Evolutionary conservation across 2,797 vertebrate species (phyloP), one percentile per base, ranked within the genome.

Genomic region (Danio jaintianensis): DNA sequence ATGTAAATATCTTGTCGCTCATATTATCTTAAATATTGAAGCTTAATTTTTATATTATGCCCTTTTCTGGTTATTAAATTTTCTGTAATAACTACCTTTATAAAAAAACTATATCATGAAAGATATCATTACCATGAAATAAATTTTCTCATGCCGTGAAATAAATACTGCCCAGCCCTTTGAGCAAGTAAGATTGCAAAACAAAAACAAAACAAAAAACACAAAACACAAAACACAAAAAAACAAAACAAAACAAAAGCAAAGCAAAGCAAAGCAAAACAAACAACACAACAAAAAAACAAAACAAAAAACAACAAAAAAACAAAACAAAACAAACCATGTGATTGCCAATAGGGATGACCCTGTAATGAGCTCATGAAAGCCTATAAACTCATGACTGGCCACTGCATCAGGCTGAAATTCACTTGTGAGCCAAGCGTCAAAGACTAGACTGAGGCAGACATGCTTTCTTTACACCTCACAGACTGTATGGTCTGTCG

Each of bases 381-480:
- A 29, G 11, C n/a, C n/a, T 6, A 55, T 42, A 73, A 73, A 73
- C 15, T 75, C 45, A 62, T 1, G 12, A 52, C 6, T 52, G 58
- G 29, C 22, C 16, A 63, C 38, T 15, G n/a, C 16, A 50, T 56
- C 38, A 1, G 16, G 4, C 13, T 29, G 55, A 61, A 75, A 50
- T 9, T 40, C 2, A 63, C 48, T 50, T 42, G 22, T 40, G 45
- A 63, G 45, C 15, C 6, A 75, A 75, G 45, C 10, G 4, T 52
- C 43, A 59, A 29, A 73, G 40, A 73, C 5, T 73, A 18, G 5
- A 47, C 71, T 59, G 8, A 59, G 55, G 20, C 40, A 75, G 45
- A 62, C 59, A 52, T n/a, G 72, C 72, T 63, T 50, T 50, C 45
- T 40, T 63, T 29, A 63, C 72, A 62, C 45, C 45, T 52, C 43